Evolutionary conservation across 2,113 vertebrate genomes (phyloP).

Genomic region (Scopus umbretta): DNA sequence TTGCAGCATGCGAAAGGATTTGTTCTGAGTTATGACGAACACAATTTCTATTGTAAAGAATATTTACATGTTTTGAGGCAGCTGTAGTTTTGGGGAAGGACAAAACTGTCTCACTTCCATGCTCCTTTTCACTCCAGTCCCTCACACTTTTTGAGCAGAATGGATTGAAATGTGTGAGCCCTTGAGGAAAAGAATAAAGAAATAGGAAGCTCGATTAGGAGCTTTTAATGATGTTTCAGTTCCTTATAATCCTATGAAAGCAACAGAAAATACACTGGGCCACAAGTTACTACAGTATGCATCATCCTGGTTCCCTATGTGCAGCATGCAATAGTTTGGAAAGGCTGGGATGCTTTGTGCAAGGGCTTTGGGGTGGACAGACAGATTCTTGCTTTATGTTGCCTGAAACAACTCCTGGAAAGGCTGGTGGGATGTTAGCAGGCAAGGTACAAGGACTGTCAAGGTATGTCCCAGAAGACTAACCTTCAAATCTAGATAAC

Average conservation of each 20-base stretch:
- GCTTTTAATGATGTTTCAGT: background rate
- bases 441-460: background rate
- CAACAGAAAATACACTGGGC: background rate
- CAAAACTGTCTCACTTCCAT: background rate
- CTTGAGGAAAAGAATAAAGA: background rate
- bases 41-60: background rate
- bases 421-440: background rate
- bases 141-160: background rate
- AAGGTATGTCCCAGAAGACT: background rate
- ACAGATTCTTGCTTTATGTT: background rate
- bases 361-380: background rate
- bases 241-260: background rate
- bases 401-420: background rate
- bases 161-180: background rate
- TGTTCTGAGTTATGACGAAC: background rate
- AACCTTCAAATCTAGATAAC: background rate
- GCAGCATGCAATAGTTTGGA: background rate
- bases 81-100: background rate
- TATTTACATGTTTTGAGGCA: background rate
- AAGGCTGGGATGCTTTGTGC: background rate
- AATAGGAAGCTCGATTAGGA: background rate
- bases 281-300: background rate
- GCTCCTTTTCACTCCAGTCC: background rate
- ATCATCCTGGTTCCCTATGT: background rate
- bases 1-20: background rate